Evolutionary conservation across 2,797 vertebrate genomes (phyloP).

Genomic region (Acanthornis magna): DNA sequence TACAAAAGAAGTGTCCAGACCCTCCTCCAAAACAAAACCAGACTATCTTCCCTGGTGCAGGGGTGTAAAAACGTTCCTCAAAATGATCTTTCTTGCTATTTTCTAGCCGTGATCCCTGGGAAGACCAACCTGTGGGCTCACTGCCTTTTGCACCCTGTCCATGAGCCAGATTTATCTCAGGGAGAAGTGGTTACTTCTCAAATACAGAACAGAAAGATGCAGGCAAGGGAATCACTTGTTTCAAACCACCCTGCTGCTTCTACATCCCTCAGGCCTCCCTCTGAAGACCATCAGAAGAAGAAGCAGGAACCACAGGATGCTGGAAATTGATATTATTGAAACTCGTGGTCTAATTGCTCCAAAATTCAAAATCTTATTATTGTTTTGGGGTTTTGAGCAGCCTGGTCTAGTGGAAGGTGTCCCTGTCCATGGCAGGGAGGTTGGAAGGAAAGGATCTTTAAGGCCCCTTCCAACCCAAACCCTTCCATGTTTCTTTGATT

Average conservation of each 20-base stretch:
- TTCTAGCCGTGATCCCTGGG: fast-evolving
- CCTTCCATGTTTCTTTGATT: background rate
- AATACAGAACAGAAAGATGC: slow-evolving; percentile 68
- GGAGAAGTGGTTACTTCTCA: slow-evolving; percentile 54
- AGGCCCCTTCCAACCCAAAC: background rate
- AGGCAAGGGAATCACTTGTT: slow-evolving; percentile 50
- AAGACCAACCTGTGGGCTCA: background rate
- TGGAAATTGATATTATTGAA: background rate
- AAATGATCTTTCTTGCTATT: background rate
- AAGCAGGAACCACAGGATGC: background rate
- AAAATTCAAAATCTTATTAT: background rate
- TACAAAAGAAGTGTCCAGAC: background rate
- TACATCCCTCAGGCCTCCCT: slow-evolving; percentile 16
- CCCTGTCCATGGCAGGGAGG: background rate
- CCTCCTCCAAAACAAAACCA: background rate
- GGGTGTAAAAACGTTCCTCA: background rate
- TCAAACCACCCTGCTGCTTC: background rate
- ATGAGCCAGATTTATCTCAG: slow-evolving; percentile 31
- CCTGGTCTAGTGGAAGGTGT: background rate
- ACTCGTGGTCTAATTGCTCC: background rate
- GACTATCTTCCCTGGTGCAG: background rate
- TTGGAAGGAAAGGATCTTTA: background rate
- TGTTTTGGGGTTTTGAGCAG: background rate
- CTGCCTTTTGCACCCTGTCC: background rate
- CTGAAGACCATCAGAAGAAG: background rate